A percentile compares a stretch with the other conserved stretches of the same genome.
These are phyloP conservation scores for Lepidocyrtoides sp. DNA, from an alignment of 2,888 invertebrate species.

Conservation along the genomic window DNA sequence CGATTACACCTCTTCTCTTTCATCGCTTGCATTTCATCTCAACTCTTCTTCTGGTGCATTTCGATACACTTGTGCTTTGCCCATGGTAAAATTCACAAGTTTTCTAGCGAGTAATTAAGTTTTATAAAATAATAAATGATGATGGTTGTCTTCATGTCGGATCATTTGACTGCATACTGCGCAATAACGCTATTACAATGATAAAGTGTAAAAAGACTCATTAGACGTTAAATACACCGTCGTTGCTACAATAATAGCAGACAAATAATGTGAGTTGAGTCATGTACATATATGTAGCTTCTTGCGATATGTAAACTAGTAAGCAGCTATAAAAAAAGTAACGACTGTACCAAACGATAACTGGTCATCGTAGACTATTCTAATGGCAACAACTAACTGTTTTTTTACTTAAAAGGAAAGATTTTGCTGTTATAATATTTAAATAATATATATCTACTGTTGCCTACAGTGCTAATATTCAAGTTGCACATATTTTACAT, in stretches of 20 bases:
- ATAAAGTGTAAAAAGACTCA: constrained; percentile 49
- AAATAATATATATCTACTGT: not conserved
- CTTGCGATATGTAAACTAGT: not conserved
- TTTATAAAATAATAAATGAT: constrained; percentile 75
- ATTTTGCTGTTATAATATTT: too few relatives aligned
- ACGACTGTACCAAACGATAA: not conserved
- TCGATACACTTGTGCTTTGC: constrained; percentile 25
- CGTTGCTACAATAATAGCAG: not conserved
- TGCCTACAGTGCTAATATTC: too few relatives aligned
- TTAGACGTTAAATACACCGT: not conserved
- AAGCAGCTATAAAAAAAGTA: not conserved
- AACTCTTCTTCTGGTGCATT: not conserved
- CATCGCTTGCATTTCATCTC: too few relatives aligned
- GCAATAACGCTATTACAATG: constrained; percentile 31
- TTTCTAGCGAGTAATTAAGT: constrained; percentile 65
- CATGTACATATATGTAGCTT: not conserved
- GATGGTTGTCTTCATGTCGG: constrained; percentile 72
- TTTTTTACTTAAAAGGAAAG: not conserved
- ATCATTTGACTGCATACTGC: constrained; percentile 63
- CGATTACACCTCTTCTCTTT: too few relatives aligned
- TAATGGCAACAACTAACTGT: not conserved
- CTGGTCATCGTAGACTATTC: not conserved
- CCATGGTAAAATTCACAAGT: constrained; percentile 62
- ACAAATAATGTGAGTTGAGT: not conserved
- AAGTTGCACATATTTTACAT: too few relatives aligned